Evolutionary conservation across 2,888 invertebrate species (phyloP), one percentile per base, ranked within the genome.

Genomic region (Tenthredo livida): DNA sequence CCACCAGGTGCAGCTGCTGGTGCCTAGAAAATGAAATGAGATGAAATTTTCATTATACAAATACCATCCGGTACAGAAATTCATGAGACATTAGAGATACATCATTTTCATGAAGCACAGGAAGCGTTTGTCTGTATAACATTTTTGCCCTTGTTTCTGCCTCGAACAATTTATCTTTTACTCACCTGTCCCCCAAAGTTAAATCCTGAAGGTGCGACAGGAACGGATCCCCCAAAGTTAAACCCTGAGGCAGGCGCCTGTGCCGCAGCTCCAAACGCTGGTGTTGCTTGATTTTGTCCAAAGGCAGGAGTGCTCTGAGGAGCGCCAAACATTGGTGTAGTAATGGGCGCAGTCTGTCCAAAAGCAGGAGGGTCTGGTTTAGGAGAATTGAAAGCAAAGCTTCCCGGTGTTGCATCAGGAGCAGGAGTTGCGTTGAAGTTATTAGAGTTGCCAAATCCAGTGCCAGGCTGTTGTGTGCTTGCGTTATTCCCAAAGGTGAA

Each of bases 361-460:
- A 93, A 93, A 9, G 88, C 84, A 21, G 88, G 84, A 1, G 72
- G 72, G 12, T 72, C 78, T 6, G 89, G 86, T 85, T 91, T 91
- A 2, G 91, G 87, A 40, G 92, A 86, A 61, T 90, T 92, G 77
- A 92, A 93, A 0, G 89, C 85, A 75, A 93, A 92, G 0, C 83
- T 86, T 17, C 85, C 83, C 0, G 84, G 78, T 85, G 61, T 72
- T n/a, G 88, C 84, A 82, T 87, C 89, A 10, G 86, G 77, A 9
- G 88, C 47, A 37, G 87, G 50, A 10, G 88, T 89, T 37, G 87
- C 89, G 73, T 87, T 90, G 86, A 89, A 91, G 17, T 84, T 86
- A n/a, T 85, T 86, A 40, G 84, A 9, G 25, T 70, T 50, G 1
- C 90, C 89, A 82, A 91, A 91, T 9, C 89, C 89, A 85, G 85